Evolutionary conservation across 2,888 invertebrate genomes (phyloP), one percentile per base, ranked within the genome.

Genomic region (Parascotia fuliginaria): DNA sequence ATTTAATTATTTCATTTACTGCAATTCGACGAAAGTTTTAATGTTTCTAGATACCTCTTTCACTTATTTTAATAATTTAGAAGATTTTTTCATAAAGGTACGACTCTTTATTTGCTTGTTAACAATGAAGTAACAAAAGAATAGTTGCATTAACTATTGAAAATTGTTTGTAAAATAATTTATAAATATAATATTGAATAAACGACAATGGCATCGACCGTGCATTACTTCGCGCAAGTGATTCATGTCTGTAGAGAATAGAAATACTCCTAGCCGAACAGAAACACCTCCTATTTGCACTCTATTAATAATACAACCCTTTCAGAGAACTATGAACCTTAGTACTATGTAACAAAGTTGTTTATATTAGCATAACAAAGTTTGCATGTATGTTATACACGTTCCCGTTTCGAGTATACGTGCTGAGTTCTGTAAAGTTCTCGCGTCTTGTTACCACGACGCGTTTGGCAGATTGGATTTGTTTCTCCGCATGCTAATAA

Each of bases 381-480:
- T 65, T 73, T 65, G 59, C 54, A 53, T 72, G 70, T 74, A 73
- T 79, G 65, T 68, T 66, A 77, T 75, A 79, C 73, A 74, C 61
- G 70, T 64, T 60, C 55, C 66, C 75, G 73, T 73, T 80, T 71
- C 63, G 51, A 65, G 68, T 75, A 81, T 83, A 86, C 85, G 83
- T 87, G 83, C 81, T 77, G 79, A 65, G 78, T 81, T 75, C 73
- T 60, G 78, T 74, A 80, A 86, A 87, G 82, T 86, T 87, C 75
- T 67, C 75, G 72, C 72, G 83, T 87, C 85, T 86, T 87, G 85
- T 86, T 85, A 75, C 75, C 71, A 73, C 79, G 70, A 73, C 80
- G 76, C 78, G 81, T 87, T 87, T 83, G 83, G 80, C 83, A 85
- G 84, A 89, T 89, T 87, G 85, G 82, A 86, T 89, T 89, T 87